Evolutionary conservation across 1,140 invertebrate genomes (phyloP).

Genomic region (Mizuhopecten yessoensis): DNA sequence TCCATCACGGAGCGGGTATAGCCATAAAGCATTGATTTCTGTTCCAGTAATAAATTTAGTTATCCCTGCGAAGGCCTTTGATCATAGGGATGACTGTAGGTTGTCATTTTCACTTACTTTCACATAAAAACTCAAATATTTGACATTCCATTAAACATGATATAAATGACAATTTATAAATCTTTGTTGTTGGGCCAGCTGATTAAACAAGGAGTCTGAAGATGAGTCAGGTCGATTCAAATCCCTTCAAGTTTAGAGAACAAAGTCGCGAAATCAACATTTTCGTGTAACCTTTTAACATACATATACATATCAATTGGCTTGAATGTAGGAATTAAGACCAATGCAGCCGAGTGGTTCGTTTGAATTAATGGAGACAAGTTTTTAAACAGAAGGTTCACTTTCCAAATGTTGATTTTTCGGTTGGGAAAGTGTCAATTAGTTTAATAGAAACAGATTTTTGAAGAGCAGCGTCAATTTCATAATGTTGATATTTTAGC

Average conservation of each 20-base stretch:
- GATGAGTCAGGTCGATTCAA: constrained; percentile 8
- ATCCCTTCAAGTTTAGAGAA: background rate
- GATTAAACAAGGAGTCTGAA: background rate
- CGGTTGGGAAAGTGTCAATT: background rate
- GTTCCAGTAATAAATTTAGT: constrained; percentile 5
- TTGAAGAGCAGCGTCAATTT: constrained; percentile 32
- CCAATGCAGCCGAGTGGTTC: background rate
- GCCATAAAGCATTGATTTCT: constrained; percentile 13
- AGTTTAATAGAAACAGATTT: constrained; percentile 12
- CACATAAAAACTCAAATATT: constrained; percentile 9
- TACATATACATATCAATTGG: constrained; percentile 22
- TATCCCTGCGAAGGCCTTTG: background rate
- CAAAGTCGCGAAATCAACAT: constrained; percentile 38
- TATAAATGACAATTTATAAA: background rate
- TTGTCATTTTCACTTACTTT: constrained; percentile 35
- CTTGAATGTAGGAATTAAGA: background rate
- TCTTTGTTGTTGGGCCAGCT: background rate
- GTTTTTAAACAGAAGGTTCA: background rate
- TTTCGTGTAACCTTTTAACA: constrained; percentile 29
- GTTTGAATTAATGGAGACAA: too few relatives aligned
- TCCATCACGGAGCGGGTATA: background rate
- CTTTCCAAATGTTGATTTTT: background rate
- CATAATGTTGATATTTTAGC: constrained; percentile 39
- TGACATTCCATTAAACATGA: constrained; percentile 20
- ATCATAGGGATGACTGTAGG: background rate